phyloP scores from a whole-genome alignment of 2,797 vertebrate species.

The Platalea minor region DNA sequence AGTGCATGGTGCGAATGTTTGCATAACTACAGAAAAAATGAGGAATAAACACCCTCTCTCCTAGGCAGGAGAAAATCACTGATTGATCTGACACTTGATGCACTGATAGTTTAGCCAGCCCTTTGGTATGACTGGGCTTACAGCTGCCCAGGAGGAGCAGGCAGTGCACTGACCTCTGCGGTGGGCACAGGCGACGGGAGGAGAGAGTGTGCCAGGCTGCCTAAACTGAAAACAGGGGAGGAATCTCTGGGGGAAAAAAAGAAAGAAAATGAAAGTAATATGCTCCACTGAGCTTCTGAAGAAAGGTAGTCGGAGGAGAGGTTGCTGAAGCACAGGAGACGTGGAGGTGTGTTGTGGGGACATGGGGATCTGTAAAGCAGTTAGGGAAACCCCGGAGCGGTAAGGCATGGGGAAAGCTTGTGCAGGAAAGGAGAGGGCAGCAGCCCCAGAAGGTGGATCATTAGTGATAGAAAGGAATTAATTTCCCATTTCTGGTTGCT shows the following conservation, averaged over 20 bases:
- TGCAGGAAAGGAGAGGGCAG: neutral
- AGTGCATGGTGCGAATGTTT: accelerated
- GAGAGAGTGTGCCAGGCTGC: neutral
- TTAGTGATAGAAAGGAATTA: neutral
- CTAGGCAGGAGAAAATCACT: neutral
- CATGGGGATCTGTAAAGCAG: neutral
- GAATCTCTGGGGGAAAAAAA: neutral
- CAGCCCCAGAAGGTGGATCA: neutral
- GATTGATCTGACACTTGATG: neutral
- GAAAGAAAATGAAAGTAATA: neutral
- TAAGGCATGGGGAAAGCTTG: neutral
- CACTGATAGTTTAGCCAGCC: accelerated
- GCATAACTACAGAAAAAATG: neutral
- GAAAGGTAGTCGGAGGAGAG: neutral
- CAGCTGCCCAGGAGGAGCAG: neutral
- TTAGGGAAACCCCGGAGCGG: neutral
- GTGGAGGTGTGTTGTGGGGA: neutral
- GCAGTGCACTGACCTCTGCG: neutral
- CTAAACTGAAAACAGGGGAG: neutral
- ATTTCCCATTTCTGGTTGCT: neutral
- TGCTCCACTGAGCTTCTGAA: neutral
- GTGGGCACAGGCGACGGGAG: accelerated
- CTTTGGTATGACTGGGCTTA: neutral
- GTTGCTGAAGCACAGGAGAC: neutral
- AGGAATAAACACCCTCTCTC: neutral